These are phyloP conservation scores for Synanthedon tipuliformis DNA, from an alignment of 2,888 invertebrate species.

Conservation along the genomic window DNA sequence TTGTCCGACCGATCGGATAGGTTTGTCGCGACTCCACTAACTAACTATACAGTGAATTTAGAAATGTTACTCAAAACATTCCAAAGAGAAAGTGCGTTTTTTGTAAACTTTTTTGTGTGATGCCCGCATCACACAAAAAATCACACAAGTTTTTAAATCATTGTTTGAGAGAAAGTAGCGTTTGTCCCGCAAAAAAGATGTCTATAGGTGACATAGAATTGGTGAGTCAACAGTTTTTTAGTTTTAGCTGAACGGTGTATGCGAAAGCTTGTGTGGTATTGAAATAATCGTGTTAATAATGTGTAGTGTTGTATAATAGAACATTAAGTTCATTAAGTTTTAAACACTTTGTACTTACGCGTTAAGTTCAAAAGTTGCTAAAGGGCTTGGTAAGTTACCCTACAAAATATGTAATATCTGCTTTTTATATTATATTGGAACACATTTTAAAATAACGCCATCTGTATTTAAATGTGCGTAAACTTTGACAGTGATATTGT, in stretches of 20 bases:
- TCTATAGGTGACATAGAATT: conserved; percentile 37
- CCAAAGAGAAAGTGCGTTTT: conserved; percentile 51
- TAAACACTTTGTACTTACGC: too few relatives aligned
- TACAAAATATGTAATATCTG: too few relatives aligned
- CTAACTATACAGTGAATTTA: conserved; percentile 25
- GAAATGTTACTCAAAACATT: conserved; percentile 31
- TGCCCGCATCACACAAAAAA: conserved; percentile 34
- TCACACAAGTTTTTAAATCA: conserved; percentile 48
- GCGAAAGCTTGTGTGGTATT: conserved; percentile 43
- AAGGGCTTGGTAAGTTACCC: too few relatives aligned
- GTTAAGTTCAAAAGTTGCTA: too few relatives aligned
- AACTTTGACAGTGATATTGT: too few relatives aligned
- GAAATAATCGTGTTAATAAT: conserved; percentile 5
- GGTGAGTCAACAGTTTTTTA: conserved; percentile 47
- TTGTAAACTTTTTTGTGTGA: too few relatives aligned
- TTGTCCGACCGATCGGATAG: conserved; percentile 64
- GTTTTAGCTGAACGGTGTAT: conserved; percentile 42
- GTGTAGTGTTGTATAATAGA: not conserved
- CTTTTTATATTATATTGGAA: too few relatives aligned
- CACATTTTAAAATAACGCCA: too few relatives aligned
- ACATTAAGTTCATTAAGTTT: too few relatives aligned
- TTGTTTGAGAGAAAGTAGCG: conserved; percentile 55
- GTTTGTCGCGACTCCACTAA: conserved; percentile 40
- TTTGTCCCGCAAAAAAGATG: conserved; percentile 40
- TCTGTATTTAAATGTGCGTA: too few relatives aligned